Base-by-base conservation (phyloP, 2,888 invertebrate genomes). In the Subacronicta megacephala region DNA sequence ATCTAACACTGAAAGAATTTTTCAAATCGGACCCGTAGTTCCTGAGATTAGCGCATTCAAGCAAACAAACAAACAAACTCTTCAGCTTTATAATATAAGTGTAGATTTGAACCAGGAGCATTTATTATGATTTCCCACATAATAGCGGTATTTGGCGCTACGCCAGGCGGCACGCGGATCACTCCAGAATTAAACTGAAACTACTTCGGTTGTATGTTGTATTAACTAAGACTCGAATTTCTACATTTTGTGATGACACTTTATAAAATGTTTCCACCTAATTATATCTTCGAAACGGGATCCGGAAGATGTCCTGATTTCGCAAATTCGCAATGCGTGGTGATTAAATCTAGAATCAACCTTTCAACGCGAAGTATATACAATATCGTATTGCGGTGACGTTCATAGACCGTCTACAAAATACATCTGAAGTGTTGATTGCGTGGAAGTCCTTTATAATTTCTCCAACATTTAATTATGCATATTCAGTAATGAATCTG, bases 171-270 rank as follows among this genome's bases (percentile, higher is more conserved):
- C 51, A 16, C 56, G 58, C 50, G 62, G 57, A 74, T 78, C 77
- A 70, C 78, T 81, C 82, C 84, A 80, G 83, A 82, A 80, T 83
- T 79, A 81, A 82, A 80, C 77, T 12, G 52, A 68, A 65, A 62
- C 63, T 49, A 57, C 68, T 61, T 61, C 31, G 63, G 47, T 51
- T 51, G 29, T 46, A 12, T 35, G 45, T 36, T 49, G 62, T 45
- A 37, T 64, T 64, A 49, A 50, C 57, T 58, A 62, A 62, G 50
- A 64, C 55, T 18, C 16, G 38, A 41, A 40, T 53, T 66, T 62
- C 69, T 41, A 54, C 18, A 65, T 51, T 17, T 53, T 55, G 52
- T 50, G 50, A 53, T 61, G 42, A 62, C 62, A 56, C 33, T 47
- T 44, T 45, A 41, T 38, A 46, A 26, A 12, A 49, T 46, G 47